Percentiles rank a stretch among this genome's conserved stretches.
These are phyloP conservation scores for Nymphalis urticae DNA, from an alignment of 2,888 invertebrate genomes.

Conservation along the genomic window DNA sequence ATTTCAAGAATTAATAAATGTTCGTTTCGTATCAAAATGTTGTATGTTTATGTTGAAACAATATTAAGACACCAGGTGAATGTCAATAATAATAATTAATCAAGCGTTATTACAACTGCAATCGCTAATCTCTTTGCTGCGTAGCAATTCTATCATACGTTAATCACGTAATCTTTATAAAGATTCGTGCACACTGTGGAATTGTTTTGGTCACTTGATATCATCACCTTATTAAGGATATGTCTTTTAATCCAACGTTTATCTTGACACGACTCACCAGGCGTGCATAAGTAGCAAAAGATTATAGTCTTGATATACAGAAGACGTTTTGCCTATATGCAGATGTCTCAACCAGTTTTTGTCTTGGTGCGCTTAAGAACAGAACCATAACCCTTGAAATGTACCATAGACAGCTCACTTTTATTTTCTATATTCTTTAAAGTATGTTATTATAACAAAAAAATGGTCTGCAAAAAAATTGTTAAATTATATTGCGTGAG, in stretches of 20 bases:
- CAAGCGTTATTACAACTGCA: constrained; percentile 10
- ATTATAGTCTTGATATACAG: constrained; percentile 38
- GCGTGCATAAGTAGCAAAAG: constrained; percentile 37
- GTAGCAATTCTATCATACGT: not conserved
- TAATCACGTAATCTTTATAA: constrained; percentile 16
- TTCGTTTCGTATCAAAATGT: not conserved
- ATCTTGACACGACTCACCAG: constrained; percentile 35
- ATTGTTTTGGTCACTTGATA: constrained; percentile 36
- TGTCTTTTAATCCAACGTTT: constrained; percentile 35
- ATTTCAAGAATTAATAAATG: not conserved
- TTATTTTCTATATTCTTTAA: not conserved
- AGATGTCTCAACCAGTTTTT: constrained; percentile 50
- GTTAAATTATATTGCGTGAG: not conserved
- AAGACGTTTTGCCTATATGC: constrained; percentile 41
- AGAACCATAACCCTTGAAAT: constrained; percentile 56
- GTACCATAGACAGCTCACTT: constrained; percentile 7
- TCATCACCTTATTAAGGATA: constrained; percentile 34
- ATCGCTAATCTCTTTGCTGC: not conserved
- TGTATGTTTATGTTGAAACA: constrained; percentile 2
- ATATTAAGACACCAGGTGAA: constrained; percentile 1
- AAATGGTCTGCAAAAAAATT: not conserved
- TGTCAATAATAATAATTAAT: constrained; percentile 10
- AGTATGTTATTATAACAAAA: not conserved
- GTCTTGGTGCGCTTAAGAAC: constrained; percentile 30
- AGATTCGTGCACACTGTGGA: constrained; percentile 17